Percentiles rank a stretch among this genome's conserved stretches.
Evolutionary conservation across 2,113 vertebrate species (phyloP).

Genomic region (Cochlearius cochlearius): DNA sequence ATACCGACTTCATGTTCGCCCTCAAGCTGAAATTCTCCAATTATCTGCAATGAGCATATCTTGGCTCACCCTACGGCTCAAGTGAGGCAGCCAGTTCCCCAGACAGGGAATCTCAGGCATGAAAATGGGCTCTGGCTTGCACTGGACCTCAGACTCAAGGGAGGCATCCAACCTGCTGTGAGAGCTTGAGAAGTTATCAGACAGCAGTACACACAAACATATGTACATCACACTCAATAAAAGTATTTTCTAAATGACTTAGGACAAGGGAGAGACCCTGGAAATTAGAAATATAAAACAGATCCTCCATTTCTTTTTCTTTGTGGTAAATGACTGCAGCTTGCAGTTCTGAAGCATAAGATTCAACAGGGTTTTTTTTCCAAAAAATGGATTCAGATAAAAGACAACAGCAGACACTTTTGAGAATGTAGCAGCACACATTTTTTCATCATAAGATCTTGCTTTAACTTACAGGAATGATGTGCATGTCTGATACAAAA

Average conservation of each 20-base stretch:
- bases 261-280: rapidly evolving
- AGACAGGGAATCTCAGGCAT: background rate
- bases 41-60: background rate
- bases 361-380: background rate
- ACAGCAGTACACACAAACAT: too few relatives aligned
- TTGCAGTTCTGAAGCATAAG: background rate
- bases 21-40: background rate
- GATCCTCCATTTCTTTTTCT: background rate
- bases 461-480: background rate
- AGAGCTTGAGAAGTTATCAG: background rate
- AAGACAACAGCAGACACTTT: background rate
- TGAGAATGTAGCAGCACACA: background rate
- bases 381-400: background rate
- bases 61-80: background rate
- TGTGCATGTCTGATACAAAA: rapidly evolving
- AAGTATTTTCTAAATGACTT: background rate
- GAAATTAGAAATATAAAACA: background rate
- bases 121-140: background rate
- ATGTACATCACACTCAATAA: background rate
- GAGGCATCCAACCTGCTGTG: background rate
- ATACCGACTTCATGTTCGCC: background rate
- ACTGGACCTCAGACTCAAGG: background rate
- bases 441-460: background rate
- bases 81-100: background rate
- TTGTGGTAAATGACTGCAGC: background rate